These are phyloP conservation scores for Glaucomys volans DNA, from an alignment of 2,113 vertebrate species.

Conservation along the genomic window DNA sequence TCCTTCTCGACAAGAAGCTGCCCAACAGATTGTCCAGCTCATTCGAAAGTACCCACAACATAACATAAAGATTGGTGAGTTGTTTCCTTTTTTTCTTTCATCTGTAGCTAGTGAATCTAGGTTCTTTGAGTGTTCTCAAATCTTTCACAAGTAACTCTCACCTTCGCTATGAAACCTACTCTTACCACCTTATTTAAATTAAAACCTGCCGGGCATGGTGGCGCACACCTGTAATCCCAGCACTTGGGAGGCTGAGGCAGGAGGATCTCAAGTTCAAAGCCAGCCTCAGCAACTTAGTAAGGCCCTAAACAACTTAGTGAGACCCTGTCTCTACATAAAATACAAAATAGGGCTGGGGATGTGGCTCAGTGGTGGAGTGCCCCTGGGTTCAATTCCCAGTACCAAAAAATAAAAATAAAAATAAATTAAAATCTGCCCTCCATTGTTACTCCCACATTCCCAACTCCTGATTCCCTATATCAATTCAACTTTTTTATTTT, in stretches of 20 bases:
- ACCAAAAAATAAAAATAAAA: neutral
- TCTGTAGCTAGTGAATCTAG: neutral
- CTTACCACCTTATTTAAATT: slow-evolving; percentile 10
- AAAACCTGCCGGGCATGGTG: too few relatives aligned
- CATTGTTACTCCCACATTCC: neutral
- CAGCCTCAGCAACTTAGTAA: too few relatives aligned
- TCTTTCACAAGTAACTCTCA: neutral
- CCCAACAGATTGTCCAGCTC: slow-evolving; percentile 91
- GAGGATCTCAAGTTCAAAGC: too few relatives aligned
- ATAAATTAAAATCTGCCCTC: neutral
- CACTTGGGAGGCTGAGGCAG: too few relatives aligned
- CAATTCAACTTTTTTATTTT: neutral
- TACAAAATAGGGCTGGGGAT: too few relatives aligned
- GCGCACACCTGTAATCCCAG: too few relatives aligned
- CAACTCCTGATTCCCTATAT: neutral
- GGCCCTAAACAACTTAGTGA: too few relatives aligned
- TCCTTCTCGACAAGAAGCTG: slow-evolving; percentile 91
- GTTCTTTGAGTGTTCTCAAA: neutral
- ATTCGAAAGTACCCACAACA: slow-evolving; percentile 92
- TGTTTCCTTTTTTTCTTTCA: slow-evolving; percentile 6
- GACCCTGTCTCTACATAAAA: too few relatives aligned
- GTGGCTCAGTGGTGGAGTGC: too few relatives aligned
- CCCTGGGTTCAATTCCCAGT: too few relatives aligned
- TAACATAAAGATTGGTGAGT: slow-evolving; percentile 93
- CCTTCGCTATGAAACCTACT: neutral